Percentiles rank a stretch among this genome's conserved stretches.
Conservation (phyloP, 1,140 invertebrate genomes). For the Platorchestia sp. region DNA sequence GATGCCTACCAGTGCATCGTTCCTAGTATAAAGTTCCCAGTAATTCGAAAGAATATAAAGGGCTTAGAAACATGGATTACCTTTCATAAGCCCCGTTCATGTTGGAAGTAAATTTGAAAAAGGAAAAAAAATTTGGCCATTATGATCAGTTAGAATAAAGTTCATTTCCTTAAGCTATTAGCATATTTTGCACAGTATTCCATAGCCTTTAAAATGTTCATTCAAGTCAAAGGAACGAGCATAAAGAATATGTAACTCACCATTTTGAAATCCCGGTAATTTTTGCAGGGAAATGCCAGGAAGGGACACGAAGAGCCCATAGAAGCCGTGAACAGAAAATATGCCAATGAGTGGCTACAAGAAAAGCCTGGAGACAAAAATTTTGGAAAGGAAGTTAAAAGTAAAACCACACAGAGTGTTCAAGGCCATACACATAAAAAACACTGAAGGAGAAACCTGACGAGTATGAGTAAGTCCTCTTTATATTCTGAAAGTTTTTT, state of each 20-base stretch:
- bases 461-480: neutral
- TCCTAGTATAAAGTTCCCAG: no score
- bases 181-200: neutral
- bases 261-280: conserved; percentile 58
- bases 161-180: no score
- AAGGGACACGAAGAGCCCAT: conserved; percentile 63
- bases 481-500: no score
- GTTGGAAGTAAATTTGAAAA: no score
- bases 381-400: neutral
- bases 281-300: conserved; percentile 63
- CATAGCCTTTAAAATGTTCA: neutral
- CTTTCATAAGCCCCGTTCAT: no score
- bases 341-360: conserved; percentile 66
- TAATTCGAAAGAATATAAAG: no score
- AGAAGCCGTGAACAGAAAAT: conserved; percentile 67
- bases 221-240: neutral
- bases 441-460: neutral
- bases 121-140: no score
- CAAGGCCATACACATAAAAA: neutral
- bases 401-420: neutral
- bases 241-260: conserved; percentile 11
- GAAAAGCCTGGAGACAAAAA: conserved; percentile 50
- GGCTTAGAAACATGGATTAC: no score
- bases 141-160: no score
- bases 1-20: no score